These are phyloP conservation scores for Oryzias woworae DNA, from an alignment of 2,113 vertebrate genomes.

Conservation along the genomic window DNA sequence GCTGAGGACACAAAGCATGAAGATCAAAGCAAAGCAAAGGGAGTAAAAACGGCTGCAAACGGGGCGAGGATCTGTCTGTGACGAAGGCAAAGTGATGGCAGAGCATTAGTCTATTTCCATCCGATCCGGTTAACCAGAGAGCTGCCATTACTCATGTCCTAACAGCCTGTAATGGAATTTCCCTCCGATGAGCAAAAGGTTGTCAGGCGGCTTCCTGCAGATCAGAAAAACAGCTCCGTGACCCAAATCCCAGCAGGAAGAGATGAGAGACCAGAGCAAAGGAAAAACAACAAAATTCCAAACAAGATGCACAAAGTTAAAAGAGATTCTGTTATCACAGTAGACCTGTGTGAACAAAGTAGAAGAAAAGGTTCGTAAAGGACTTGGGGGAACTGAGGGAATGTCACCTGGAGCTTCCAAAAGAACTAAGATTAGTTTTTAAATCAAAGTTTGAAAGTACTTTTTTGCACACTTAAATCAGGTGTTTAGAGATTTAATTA, in stretches of 20 bases:
- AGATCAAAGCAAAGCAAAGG: constrained; percentile 27
- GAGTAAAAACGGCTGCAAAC: constrained; percentile 15
- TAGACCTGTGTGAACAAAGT: background rate
- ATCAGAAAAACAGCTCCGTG: constrained; percentile 42
- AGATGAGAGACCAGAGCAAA: constrained; percentile 12
- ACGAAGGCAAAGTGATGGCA: constrained; percentile 39
- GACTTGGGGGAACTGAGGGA: too few relatives aligned
- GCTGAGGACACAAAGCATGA: constrained; percentile 15
- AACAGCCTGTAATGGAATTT: constrained; percentile 77
- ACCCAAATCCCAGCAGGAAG: constrained; percentile 45
- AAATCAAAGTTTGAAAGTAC: too few relatives aligned
- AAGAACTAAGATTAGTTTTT: too few relatives aligned
- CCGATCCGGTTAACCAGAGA: constrained; percentile 54
- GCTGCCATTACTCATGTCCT: constrained; percentile 72
- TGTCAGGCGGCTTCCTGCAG: constrained; percentile 57
- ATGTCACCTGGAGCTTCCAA: too few relatives aligned
- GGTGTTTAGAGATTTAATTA: too few relatives aligned
- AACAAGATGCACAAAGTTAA: constrained; percentile 3
- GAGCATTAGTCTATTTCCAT: constrained; percentile 52
- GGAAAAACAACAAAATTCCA: background rate
- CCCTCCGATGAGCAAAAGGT: constrained; percentile 72
- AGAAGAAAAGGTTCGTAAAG: too few relatives aligned
- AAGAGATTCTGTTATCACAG: background rate
- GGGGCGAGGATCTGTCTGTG: constrained; percentile 36
- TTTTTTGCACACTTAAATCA: too few relatives aligned